Evolutionary conservation across 2,888 invertebrate species (phyloP).

Genomic region (Cataglyphis livida): DNA sequence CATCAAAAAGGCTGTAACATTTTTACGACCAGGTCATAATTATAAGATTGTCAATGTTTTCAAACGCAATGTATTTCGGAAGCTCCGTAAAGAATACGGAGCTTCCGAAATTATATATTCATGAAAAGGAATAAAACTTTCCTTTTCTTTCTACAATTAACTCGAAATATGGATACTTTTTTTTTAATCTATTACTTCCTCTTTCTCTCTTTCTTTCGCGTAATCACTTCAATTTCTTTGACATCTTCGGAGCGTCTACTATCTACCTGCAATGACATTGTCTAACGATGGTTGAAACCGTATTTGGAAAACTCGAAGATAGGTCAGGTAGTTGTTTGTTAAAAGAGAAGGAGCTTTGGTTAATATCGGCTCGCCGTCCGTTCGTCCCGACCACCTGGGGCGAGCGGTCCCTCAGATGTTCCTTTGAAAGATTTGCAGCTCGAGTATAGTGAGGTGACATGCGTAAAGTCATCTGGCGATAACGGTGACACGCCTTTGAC

Average conservation of each 20-base stretch:
- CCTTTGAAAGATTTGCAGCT: slow-evolving; percentile 80
- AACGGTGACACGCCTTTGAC: slow-evolving; percentile 78
- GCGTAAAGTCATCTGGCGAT: slow-evolving; percentile 78
- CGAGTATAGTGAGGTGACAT: slow-evolving; percentile 63
- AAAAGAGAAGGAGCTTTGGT: background rate
- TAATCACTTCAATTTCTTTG: background rate
- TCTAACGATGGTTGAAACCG: background rate
- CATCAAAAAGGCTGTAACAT: background rate
- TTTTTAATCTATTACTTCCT: background rate
- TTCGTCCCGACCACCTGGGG: slow-evolving; percentile 59
- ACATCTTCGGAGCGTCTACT: background rate
- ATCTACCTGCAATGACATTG: background rate
- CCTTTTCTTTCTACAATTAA: background rate
- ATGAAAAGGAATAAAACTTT: too few species aligned
- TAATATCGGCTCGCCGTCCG: slow-evolving; percentile 14
- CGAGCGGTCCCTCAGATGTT: slow-evolving; percentile 79
- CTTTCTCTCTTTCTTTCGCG: background rate
- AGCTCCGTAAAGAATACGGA: background rate
- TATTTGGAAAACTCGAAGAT: slow-evolving; percentile 24
- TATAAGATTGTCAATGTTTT: background rate
- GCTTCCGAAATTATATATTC: too few species aligned
- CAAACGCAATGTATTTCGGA: background rate
- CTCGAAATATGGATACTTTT: background rate
- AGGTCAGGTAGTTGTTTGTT: slow-evolving; percentile 41
- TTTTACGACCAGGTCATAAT: background rate